Conservation (phyloP, 1,140 invertebrate genomes). For the Goniozus legneri region DNA sequence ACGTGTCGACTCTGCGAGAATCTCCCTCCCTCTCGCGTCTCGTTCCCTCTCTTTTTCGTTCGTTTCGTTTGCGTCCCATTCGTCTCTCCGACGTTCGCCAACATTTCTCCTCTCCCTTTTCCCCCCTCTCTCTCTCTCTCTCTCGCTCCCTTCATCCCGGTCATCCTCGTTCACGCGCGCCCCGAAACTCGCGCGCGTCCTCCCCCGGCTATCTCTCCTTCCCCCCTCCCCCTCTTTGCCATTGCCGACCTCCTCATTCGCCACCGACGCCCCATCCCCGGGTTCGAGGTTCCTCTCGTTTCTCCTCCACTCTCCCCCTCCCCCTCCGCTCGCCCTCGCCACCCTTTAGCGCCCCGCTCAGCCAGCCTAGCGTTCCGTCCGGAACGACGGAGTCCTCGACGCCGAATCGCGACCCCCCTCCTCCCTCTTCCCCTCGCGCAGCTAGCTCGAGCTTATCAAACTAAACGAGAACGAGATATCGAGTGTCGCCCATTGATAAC, state of each 20-base stretch:
- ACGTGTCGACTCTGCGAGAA: slow-evolving; percentile 29
- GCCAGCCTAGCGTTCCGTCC: too few species aligned
- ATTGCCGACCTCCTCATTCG: slow-evolving; percentile 5
- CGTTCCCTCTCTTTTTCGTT: slow-evolving; percentile 9
- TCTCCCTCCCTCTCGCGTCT: slow-evolving; percentile 2
- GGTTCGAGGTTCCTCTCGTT: too few species aligned
- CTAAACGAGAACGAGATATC: too few species aligned
- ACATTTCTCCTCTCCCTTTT: slow-evolving; percentile 10
- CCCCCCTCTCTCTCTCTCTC: slow-evolving; percentile 13
- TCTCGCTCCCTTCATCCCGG: slow-evolving; percentile 16
- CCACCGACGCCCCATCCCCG: too few species aligned
- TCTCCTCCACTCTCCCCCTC: slow-evolving; percentile 6
- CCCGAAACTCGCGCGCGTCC: too few species aligned
- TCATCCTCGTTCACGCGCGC: too few species aligned
- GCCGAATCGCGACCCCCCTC: too few species aligned
- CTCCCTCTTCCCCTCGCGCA: too few species aligned
- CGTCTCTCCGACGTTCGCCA: slow-evolving; percentile 5
- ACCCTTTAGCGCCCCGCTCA: slow-evolving; percentile 13
- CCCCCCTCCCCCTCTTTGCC: slow-evolving; percentile 1
- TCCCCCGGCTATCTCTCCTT: too few species aligned
- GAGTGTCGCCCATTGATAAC: too few species aligned
- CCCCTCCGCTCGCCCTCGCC: slow-evolving; percentile 16
- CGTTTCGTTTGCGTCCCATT: neutral
- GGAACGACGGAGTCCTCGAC: too few species aligned
- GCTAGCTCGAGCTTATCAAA: too few species aligned